Evolutionary conservation across 1,140 invertebrate genomes (phyloP).

Genomic region (Drosophila sp.): DNA sequence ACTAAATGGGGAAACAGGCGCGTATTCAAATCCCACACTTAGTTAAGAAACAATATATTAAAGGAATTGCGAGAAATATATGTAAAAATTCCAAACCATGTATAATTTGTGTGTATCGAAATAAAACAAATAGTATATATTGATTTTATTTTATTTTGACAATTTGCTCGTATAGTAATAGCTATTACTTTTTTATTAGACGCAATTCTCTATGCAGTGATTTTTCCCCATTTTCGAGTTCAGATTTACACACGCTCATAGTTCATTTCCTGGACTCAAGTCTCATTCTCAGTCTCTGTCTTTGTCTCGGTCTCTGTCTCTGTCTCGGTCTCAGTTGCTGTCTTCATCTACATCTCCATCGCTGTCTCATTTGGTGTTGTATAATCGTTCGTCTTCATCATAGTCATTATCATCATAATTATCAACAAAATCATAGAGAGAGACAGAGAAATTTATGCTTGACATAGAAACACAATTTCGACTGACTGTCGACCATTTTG

Average conservation of each 20-base stretch:
- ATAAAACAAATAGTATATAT: too few species aligned
- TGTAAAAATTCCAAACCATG: too few species aligned
- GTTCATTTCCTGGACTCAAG: conserved; percentile 10
- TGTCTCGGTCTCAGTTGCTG: conserved; percentile 4
- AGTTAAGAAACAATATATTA: too few species aligned
- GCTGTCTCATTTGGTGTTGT: conserved; percentile 38
- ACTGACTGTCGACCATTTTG: conserved; percentile 74
- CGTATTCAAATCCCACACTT: too few species aligned
- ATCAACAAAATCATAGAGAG: conserved; percentile 9
- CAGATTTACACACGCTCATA: background rate
- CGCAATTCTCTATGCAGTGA: conserved; percentile 6
- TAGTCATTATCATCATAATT: conserved; percentile 57
- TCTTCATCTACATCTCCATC: conserved; percentile 1
- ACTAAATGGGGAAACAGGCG: too few species aligned
- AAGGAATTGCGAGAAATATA: too few species aligned
- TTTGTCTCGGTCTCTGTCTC: background rate
- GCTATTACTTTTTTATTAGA: background rate
- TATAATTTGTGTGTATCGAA: too few species aligned
- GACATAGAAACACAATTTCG: conserved; percentile 81
- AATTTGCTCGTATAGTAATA: background rate
- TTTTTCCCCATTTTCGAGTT: too few species aligned
- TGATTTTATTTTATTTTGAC: background rate
- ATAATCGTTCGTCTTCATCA: conserved; percentile 76
- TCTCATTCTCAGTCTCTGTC: background rate
- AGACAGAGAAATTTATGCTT: conserved; percentile 73